Conservation (phyloP, 2,113 vertebrate species). For the Mungos mungo region DNA sequence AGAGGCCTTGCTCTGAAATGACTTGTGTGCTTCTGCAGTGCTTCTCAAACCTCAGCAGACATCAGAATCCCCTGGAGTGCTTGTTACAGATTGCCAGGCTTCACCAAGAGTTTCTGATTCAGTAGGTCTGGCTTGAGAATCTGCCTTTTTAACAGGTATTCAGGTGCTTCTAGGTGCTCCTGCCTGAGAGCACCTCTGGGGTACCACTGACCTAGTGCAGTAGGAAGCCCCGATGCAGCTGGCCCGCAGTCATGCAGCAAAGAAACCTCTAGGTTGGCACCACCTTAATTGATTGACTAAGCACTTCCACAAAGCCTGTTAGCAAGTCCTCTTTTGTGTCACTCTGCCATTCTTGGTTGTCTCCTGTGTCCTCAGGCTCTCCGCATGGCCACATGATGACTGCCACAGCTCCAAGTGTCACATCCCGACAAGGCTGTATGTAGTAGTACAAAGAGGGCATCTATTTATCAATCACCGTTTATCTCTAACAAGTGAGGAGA, state of each 20-base stretch:
- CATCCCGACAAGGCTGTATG: not conserved
- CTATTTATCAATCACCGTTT: not conserved
- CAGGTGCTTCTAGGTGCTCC: not conserved
- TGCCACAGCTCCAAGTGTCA: not conserved
- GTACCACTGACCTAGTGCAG: not conserved
- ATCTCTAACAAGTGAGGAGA: not conserved
- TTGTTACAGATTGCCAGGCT: not conserved
- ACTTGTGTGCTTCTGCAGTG: not conserved
- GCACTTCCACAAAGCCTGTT: not conserved
- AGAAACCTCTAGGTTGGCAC: not conserved
- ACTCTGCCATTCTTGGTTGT: not conserved
- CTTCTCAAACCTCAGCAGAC: not conserved
- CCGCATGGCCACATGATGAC: not conserved
- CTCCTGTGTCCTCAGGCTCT: not conserved
- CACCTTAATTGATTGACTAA: not conserved
- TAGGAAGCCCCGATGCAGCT: slow-evolving; percentile 4
- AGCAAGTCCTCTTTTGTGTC: not conserved
- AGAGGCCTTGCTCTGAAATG: not conserved
- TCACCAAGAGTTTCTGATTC: not conserved
- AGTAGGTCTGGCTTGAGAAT: not conserved
- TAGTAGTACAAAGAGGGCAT: not conserved
- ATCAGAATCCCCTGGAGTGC: not conserved
- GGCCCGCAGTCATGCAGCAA: not conserved
- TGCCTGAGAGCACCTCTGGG: not conserved
- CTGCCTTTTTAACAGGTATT: not conserved